Evolutionary conservation across 2,797 vertebrate species (phyloP), one percentile per base, ranked within the genome.

Genomic region (Falco berigora): DNA sequence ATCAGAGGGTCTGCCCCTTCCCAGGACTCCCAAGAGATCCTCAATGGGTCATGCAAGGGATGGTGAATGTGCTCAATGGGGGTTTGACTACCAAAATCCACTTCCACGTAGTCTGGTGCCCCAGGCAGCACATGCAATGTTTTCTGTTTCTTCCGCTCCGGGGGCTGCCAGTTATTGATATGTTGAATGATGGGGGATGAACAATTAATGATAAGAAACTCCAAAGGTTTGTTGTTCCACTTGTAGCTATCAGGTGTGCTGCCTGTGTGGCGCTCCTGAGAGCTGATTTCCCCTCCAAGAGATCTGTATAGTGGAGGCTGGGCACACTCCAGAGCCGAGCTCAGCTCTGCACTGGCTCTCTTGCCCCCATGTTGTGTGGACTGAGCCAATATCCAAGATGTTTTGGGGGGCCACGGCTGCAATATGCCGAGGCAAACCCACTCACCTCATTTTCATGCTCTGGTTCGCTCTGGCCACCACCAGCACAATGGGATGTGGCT

Each of bases 311-410:
- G 14, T 4, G 18, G 86, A 59, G 20, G 32, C 3, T 0, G 2
- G 42, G 19, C 30, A 36, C 2, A 1, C 38, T 46, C 30, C 67
- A 56, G 44, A 68, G 32, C 58, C 47, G 69, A 63, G 52, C 80
- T 81, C 62, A 72, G 62, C 53, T 50, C 61, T 47, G 32, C 3
- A 0, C 38, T 84, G 68, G 13, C 14, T 75, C 32, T 14, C 40
- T 42, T 84, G 5, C 4, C 32, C 30, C 21, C 0, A 0, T 47
- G 27, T n/a, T 76, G 10, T 10, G 13, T 5, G 10, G 25, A 10
- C 40, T 47, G 44, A 76, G 66, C 5, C 3, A 1, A 52, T 40
- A 4, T 14, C 14, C 19, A n/a, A 53, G 36, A 42, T 0, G 1
- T 72, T 74, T 44, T 30, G 6, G 14, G n/a, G 30, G 8, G 20